A percentile compares a stretch with the other conserved stretches of the same genome.
Evolutionary conservation across 2,888 invertebrate species (phyloP).

Genomic region (Latheticus oryzae): DNA sequence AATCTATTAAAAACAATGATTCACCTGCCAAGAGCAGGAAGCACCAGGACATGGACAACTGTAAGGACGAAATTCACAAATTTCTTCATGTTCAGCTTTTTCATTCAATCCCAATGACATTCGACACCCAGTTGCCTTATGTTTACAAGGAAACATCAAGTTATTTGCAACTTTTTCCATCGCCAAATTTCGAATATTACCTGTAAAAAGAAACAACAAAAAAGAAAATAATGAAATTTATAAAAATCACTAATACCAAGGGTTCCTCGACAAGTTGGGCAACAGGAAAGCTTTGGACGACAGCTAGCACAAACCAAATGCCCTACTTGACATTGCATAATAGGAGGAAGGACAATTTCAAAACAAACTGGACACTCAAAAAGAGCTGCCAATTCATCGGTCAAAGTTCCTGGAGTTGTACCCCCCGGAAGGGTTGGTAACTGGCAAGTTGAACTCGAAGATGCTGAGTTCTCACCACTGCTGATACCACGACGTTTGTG

Average conservation of each 20-base stretch:
- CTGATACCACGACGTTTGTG: conserved; percentile 58
- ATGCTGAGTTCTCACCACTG: conserved; percentile 53
- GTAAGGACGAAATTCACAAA: conserved; percentile 98
- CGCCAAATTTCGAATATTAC: conserved; percentile 97
- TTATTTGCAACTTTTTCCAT: conserved; percentile 99
- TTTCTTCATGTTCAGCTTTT: conserved; percentile 98
- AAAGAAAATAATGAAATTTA: no score
- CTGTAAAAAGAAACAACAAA: no score
- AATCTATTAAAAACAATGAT: no score
- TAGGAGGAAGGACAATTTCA: conserved; percentile 99
- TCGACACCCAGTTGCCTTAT: conserved; percentile 94
- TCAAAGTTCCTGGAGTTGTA: conserved; percentile 75
- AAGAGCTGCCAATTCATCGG: conserved; percentile 88
- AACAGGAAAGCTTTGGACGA: conserved; percentile 95
- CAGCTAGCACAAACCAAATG: conserved; percentile 98
- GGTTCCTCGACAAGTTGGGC: conserved; percentile 98
- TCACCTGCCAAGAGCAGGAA: conserved; percentile 95
- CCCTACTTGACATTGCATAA: conserved; percentile 98
- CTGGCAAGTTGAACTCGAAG: conserved; percentile 55
- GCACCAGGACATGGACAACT: conserved; percentile 99
- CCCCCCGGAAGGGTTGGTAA: conserved; percentile 55
- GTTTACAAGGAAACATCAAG: conserved; percentile 99
- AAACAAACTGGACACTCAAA: conserved; percentile 99
- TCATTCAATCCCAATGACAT: conserved; percentile 95
- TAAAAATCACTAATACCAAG: conserved; percentile 69